Percentiles rank a stretch among this genome's conserved stretches.
phyloP scores from a whole-genome alignment of 2,113 vertebrate species.

The Rutilus rutilus region DNA sequence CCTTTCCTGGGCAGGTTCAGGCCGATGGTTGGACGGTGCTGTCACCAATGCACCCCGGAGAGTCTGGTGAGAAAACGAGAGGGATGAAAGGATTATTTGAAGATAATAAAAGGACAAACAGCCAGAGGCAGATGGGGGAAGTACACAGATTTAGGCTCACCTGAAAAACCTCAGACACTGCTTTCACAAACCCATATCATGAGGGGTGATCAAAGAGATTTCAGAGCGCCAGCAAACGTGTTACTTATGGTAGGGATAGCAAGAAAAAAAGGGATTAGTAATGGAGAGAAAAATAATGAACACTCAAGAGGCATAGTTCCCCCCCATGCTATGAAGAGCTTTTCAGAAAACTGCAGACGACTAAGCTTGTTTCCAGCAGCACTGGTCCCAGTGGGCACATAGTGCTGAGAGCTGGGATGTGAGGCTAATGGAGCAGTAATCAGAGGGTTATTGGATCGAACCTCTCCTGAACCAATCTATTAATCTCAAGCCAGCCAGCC shows the following conservation, averaged over 20 bases:
- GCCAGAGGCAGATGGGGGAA: slow-evolving; percentile 11
- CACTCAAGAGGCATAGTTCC: slow-evolving; percentile 29
- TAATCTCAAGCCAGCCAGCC: slow-evolving; percentile 5
- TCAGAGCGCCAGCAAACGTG: slow-evolving; percentile 28
- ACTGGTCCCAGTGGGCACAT: slow-evolving; percentile 34
- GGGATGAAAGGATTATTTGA: slow-evolving; percentile 42
- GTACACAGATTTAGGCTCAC: slow-evolving; percentile 33
- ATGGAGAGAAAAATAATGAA: slow-evolving; percentile 33
- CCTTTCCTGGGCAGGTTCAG: slow-evolving; percentile 70
- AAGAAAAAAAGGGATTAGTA: slow-evolving; percentile 26
- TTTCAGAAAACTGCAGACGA: slow-evolving; percentile 41
- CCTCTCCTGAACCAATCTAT: slow-evolving; percentile 30
- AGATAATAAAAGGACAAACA: slow-evolving; percentile 42
- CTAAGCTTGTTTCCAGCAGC: slow-evolving; percentile 37
- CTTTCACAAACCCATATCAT: slow-evolving; percentile 32
- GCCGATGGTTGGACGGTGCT: slow-evolving; percentile 75
- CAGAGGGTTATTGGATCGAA: slow-evolving; percentile 53
- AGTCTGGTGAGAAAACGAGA: slow-evolving; percentile 73
- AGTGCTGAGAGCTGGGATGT: neutral
- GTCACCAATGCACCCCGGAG: slow-evolving; percentile 77
- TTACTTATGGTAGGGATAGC: slow-evolving; percentile 31
- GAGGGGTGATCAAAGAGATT: slow-evolving; percentile 32
- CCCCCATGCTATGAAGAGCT: slow-evolving; percentile 13
- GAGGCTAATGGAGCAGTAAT: slow-evolving; percentile 46
- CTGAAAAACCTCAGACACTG: slow-evolving; percentile 42